Conservation (phyloP, 2,797 vertebrate species). For the Rallus crepitans region DNA sequence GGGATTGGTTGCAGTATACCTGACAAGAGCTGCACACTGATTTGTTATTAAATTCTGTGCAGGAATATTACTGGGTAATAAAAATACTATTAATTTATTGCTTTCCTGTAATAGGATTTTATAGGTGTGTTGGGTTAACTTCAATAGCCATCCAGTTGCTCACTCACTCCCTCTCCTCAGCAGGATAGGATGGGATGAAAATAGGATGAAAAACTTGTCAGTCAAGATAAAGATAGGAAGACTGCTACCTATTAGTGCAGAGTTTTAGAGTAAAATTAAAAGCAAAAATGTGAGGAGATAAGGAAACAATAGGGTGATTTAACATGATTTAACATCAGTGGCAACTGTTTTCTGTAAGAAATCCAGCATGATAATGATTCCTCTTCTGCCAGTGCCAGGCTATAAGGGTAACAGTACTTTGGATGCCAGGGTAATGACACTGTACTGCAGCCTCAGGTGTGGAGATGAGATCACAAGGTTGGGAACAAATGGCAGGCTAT, state of each 20-base stretch:
- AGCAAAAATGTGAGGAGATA: neutral
- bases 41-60: neutral
- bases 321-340: neutral
- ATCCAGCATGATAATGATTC: neutral
- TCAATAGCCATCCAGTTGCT: neutral
- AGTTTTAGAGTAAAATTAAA: neutral
- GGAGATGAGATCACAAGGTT: neutral
- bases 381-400: neutral
- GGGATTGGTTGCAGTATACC: neutral
- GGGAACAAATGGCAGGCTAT: neutral
- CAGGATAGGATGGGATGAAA: neutral
- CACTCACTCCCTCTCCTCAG: neutral
- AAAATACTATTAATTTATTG: neutral
- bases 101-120: neutral
- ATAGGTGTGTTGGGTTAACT: neutral
- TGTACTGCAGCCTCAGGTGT: neutral
- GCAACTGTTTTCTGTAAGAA: neutral
- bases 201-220: neutral
- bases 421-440: neutral
- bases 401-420: accelerated
- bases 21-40: neutral
- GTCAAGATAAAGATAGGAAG: neutral
- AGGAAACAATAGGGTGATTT: neutral
- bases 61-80: neutral
- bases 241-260: neutral